phyloP scores from a whole-genome alignment of 2,797 vertebrate genomes.

The Hypotaenidia philippensis region DNA sequence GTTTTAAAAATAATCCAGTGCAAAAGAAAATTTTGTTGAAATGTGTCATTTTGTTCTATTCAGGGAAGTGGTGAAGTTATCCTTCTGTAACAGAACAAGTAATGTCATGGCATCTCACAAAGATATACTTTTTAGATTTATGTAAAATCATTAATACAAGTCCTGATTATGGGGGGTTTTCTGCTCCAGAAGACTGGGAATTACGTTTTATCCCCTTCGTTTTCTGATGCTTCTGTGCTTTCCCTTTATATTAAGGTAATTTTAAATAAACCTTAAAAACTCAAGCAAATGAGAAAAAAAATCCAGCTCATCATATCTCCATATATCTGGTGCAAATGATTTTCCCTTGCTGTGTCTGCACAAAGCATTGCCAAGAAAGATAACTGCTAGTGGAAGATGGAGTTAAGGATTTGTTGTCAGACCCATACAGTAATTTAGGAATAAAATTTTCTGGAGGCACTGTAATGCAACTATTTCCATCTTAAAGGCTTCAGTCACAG shows the following conservation, averaged over 20 bases:
- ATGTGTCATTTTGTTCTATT: not conserved
- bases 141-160: not conserved
- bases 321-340: not conserved
- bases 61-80: not conserved
- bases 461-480: not conserved
- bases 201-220: not conserved
- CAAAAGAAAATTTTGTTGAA: not conserved
- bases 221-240: not conserved
- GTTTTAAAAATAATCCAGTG: not conserved
- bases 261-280: not conserved
- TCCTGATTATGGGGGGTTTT: not conserved
- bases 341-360: not conserved
- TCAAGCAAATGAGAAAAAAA: not conserved
- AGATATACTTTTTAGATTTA: not conserved
- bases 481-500: not conserved
- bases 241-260: not conserved
- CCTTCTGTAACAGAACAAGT: not conserved
- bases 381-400: not conserved
- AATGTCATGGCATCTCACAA: not conserved
- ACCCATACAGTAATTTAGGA: not conserved
- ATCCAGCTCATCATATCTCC: not conserved
- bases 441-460: not conserved
- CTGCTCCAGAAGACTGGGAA: not conserved
- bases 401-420: not conserved
- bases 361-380: not conserved